A percentile compares a stretch with the other conserved stretches of the same genome.
Conservation (phyloP, 2,113 vertebrate species). For the Myanophis thanlyinensis region DNA sequence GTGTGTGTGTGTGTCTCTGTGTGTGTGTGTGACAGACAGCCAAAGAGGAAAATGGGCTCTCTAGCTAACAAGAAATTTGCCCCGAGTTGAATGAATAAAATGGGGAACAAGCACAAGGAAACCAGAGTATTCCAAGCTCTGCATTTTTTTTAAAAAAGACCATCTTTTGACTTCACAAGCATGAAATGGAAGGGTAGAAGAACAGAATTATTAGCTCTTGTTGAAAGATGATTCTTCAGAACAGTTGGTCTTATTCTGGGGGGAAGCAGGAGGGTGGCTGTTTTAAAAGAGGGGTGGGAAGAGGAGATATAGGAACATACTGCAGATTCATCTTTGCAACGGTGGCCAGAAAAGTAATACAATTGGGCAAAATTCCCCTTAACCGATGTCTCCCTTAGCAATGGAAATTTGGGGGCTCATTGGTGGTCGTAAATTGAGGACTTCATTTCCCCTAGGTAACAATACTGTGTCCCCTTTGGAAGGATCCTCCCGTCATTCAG, state of each 20-base stretch:
- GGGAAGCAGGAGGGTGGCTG: background rate
- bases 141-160: constrained; percentile 17
- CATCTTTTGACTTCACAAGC: constrained; percentile 22
- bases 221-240: constrained; percentile 55
- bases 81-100: background rate
- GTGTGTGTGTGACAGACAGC: background rate
- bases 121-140: constrained; percentile 15
- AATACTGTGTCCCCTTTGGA: no score
- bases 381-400: background rate
- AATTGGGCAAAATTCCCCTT: background rate
- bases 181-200: constrained; percentile 38
- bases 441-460: background rate
- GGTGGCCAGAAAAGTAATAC: no score
- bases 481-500: background rate
- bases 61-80: background rate
- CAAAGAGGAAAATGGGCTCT: background rate
- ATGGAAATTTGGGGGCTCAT: background rate
- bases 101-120: background rate
- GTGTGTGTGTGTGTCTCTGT: background rate
- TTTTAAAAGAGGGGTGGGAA: background rate
- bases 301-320: background rate
- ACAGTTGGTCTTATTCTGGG: constrained; percentile 1
- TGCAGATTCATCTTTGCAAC: no score
- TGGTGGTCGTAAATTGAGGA: background rate
- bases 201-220: constrained; percentile 36